Conservation (phyloP, 2,888 invertebrate genomes). For the Oxystoma pomonae region DNA sequence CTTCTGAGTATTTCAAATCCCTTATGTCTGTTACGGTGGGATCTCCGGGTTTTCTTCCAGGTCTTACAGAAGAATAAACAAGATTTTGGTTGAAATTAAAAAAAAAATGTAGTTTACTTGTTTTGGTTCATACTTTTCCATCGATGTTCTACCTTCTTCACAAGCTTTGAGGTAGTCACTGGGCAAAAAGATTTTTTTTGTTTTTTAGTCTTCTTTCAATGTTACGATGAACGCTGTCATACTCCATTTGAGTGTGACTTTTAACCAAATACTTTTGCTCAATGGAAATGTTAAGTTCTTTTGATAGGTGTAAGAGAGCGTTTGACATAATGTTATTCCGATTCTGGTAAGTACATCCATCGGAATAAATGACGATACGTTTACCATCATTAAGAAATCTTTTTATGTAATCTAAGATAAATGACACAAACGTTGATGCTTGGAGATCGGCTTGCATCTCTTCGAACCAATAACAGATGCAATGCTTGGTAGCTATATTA, state of each 20-base stretch:
- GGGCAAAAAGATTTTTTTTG: conserved; percentile 21
- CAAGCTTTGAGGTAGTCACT: conserved; percentile 21
- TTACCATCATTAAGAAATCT: conserved; percentile 15
- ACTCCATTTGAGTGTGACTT: conserved; percentile 29
- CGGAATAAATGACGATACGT: conserved; percentile 24
- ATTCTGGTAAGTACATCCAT: conserved; percentile 29
- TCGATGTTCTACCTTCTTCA: conserved; percentile 19
- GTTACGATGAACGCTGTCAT: conserved; percentile 24
- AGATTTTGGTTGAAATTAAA: conserved; percentile 12
- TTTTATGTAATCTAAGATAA: conserved; percentile 19
- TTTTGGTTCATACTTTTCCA: conserved; percentile 16
- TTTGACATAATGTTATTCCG: conserved; percentile 23
- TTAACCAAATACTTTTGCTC: conserved; percentile 23
- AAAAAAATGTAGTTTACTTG: conserved; percentile 16
- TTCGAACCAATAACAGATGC: conserved; percentile 30
- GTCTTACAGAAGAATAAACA: conserved; percentile 18
- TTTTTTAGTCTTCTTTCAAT: conserved; percentile 26
- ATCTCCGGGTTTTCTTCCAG: conserved; percentile 16
- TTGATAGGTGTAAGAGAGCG: conserved; percentile 18
- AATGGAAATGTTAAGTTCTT: conserved; percentile 11
- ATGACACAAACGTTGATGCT: conserved; percentile 19
- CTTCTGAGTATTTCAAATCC: conserved; percentile 13
- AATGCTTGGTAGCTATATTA: conserved; percentile 26
- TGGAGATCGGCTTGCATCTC: conserved; percentile 21
- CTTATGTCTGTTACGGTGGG: conserved; percentile 11